Evolutionary conservation across 2,888 invertebrate genomes (phyloP), one percentile per base, ranked within the genome.

Genomic region (Mellilla xanthometata): DNA sequence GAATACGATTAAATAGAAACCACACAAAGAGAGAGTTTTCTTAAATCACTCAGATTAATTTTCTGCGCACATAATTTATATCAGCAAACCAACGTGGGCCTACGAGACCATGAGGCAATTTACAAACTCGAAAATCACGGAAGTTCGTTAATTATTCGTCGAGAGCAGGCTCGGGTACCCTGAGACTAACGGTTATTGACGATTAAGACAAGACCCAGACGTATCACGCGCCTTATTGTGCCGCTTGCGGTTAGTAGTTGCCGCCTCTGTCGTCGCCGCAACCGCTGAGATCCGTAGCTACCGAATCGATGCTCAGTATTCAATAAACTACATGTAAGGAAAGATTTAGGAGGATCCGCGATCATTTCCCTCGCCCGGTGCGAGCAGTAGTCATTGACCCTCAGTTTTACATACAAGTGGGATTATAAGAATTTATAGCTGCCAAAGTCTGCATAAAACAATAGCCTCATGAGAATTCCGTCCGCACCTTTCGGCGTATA

Each of bases 101-200:
- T 80, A 80, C 80, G 80, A 83, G 82, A 85, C 84, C 86, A 82
- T 85, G 80, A 85, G 84, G 85, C 81, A 84, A 86, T 88, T 88
- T 86, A 86, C 83, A 84, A 88, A 88, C 85, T 88, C 83, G 83
- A 86, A 89, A 88, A 89, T 89, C 87, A 84, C 79, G 81, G 82
- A 88, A 88, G 86, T 88, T 86, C 82, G 86, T 89, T 88, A 89
- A 89, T 88, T 88, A 87, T 89, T 87, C 82, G 80, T 68, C 68
- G 77, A 75, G 79, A 80, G 76, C 74, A 65, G 56, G 76, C 75
- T 68, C 62, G 64, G 73, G 76, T 67, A 71, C 74, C 64, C 70
- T 62, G 81, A 79, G 84, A 78, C 83, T 79, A 79, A 80, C 80
- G 74, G 80, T 88, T 88, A 88, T 88, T 86, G 88, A 84, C 87